These are phyloP conservation scores for Conomelus anceps DNA, from an alignment of 2,888 invertebrate species.

Conservation along the genomic window DNA sequence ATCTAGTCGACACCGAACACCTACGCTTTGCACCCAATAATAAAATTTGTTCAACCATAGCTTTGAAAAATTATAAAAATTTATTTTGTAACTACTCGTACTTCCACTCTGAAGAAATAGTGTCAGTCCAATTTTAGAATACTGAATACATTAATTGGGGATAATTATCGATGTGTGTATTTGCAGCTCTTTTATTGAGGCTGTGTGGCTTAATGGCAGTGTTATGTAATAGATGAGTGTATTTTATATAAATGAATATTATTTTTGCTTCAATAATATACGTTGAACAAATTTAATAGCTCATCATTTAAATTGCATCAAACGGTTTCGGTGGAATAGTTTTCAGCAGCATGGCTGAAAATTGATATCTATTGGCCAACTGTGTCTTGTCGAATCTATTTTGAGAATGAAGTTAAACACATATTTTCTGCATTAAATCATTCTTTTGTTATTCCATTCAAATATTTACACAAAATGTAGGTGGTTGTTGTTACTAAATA, in stretches of 20 bases:
- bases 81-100: too few relatives aligned
- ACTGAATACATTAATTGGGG: not conserved
- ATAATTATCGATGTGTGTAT: not conserved
- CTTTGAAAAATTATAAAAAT: too few relatives aligned
- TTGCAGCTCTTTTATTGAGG: not conserved
- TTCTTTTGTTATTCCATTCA: not conserved
- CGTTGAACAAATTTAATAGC: not conserved
- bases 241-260: not conserved
- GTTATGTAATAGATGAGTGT: not conserved
- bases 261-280: not conserved
- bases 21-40: not conserved
- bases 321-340: not conserved
- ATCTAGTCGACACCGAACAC: not conserved
- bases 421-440: not conserved
- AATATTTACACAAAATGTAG: not conserved
- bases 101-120: not conserved
- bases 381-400: not conserved
- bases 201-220: not conserved
- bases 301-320: not conserved
- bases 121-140: not conserved
- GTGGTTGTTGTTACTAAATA: not conserved
- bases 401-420: not conserved
- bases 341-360: not conserved
- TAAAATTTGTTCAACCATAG: not conserved
- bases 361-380: not conserved